Evolutionary conservation across 2,888 invertebrate genomes (phyloP), one percentile per base, ranked within the genome.

Genomic region (Caprella mutica): DNA sequence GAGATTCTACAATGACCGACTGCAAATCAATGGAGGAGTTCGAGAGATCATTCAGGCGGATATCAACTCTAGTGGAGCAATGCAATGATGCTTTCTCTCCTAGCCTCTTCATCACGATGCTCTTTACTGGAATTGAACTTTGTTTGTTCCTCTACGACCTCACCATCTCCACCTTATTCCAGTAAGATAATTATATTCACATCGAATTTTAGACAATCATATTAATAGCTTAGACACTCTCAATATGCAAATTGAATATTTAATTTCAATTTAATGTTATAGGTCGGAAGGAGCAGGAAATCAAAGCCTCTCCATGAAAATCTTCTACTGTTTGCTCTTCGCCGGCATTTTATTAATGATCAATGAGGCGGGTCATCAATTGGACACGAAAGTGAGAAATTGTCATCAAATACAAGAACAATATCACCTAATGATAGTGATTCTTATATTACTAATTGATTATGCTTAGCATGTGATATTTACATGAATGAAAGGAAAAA

Each of bases 131-230:
- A 8, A 14, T 55, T 8, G 55, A 55, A 39, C 21, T 55, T 5
- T 55, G 55, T 29, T 38, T 55, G 46, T 46, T 55, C 27, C 19
- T 55, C 14, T 55, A 55, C 46, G 55, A 48, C 21, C 24, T 39
- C 35, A 46, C 48, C 35, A 26, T 46, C 19, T 39, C 46, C 3
- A 1, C 48, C 6, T 40, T 55, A 17, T 55, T 48, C 39, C 30
- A 46, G 55, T 55, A 26, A 27, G 55, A 17, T 5, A 24, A 33
- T 9, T 14, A 33, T 33, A n/a, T n/a, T n/a, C n/a, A n/a, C n/a
- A n/a, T n/a, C n/a, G n/a, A n/a, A n/a, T n/a, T n/a, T n/a, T n/a
- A n/a, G n/a, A n/a, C n/a, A n/a, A n/a, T n/a, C n/a, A n/a, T n/a
- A n/a, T n/a, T n/a, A n/a, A n/a, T n/a, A n/a, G n/a, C n/a, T n/a